Percentiles rank a stretch among this genome's conserved stretches.
Evolutionary conservation across 35 echinoderm and acorn worm genomes (phyloP).

Genomic region (Lytechinus pictus): DNA sequence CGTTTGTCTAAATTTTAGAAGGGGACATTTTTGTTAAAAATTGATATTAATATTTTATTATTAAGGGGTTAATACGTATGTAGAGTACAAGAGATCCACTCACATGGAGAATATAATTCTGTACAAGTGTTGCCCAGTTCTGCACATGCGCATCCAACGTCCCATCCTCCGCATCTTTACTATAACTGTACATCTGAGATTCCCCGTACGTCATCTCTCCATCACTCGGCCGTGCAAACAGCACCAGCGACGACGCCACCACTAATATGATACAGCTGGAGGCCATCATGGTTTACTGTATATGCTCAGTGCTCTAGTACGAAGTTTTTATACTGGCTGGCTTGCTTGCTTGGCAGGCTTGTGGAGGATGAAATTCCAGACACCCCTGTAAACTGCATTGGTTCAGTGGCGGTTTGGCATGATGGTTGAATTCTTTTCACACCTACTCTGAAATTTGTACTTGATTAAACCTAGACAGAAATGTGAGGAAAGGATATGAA

Average conservation of each 20-base stretch:
- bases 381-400: not conserved
- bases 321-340: not conserved
- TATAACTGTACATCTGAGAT: slow-evolving; percentile 35
- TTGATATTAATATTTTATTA: too few relatives aligned
- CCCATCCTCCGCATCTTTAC: slow-evolving; percentile 44
- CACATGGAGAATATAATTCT: slow-evolving; percentile 97
- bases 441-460: not conserved
- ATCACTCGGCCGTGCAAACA: not conserved
- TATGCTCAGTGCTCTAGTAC: not conserved
- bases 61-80: too few relatives aligned
- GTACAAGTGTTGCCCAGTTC: slow-evolving; percentile 94
- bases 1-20: too few relatives aligned
- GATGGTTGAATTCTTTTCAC: not conserved
- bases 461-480: not conserved
- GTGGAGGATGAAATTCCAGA: not conserved
- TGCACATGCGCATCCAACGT: slow-evolving; percentile 77
- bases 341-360: not conserved
- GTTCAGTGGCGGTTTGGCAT: not conserved
- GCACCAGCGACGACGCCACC: not conserved
- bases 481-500: not conserved
- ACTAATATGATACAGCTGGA: not conserved
- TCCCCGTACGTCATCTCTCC: not conserved
- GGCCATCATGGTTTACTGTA: not conserved
- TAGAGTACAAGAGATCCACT: not conserved
- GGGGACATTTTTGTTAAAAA: too few relatives aligned